A percentile compares a stretch with the other conserved stretches of the same genome.
These are phyloP conservation scores for Plodia interpunctella DNA, from an alignment of 1,140 invertebrate genomes.

Conservation along the genomic window DNA sequence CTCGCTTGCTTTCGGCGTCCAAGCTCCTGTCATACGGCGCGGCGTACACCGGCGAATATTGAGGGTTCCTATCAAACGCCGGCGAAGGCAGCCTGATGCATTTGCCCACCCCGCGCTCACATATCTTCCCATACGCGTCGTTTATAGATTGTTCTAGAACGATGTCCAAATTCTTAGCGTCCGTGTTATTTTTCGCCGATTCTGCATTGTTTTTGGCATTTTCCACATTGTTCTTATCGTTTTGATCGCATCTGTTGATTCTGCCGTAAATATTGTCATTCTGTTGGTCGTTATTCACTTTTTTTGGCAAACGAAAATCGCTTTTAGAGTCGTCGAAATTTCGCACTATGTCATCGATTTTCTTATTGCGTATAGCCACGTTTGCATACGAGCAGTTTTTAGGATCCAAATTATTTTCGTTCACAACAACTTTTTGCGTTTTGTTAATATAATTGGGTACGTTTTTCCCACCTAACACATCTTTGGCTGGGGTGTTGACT, in stretches of 20 bases:
- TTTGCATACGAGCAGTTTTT: constrained; percentile 67
- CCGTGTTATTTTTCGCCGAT: constrained; percentile 22
- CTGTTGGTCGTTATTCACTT: constrained; percentile 54
- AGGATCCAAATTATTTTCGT: constrained; percentile 64
- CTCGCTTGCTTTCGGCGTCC: constrained; percentile 55
- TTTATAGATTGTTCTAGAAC: constrained; percentile 21
- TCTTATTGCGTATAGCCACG: constrained; percentile 61
- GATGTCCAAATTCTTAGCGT: constrained; percentile 16
- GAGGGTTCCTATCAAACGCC: constrained; percentile 55
- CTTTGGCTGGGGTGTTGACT: constrained; percentile 87
- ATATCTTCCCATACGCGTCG: constrained; percentile 41
- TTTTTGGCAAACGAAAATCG: constrained; percentile 49
- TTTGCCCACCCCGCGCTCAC: constrained; percentile 30
- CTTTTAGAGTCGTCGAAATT: constrained; percentile 52
- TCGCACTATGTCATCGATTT: constrained; percentile 67
- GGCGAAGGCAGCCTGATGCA: constrained; percentile 39
- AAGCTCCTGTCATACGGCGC: constrained; percentile 53
- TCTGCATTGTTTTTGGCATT: constrained; percentile 12
- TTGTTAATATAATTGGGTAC: constrained; percentile 77
- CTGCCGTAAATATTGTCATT: constrained; percentile 54
- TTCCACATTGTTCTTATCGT: constrained; percentile 18
- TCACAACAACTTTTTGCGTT: constrained; percentile 52
- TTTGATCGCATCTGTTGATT: constrained; percentile 44
- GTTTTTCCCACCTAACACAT: constrained; percentile 81
- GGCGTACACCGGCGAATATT: constrained; percentile 59